Evolutionary conservation across 1,140 invertebrate species (phyloP), one percentile per base, ranked within the genome.

Genomic region (Bactericera cockerelli): DNA sequence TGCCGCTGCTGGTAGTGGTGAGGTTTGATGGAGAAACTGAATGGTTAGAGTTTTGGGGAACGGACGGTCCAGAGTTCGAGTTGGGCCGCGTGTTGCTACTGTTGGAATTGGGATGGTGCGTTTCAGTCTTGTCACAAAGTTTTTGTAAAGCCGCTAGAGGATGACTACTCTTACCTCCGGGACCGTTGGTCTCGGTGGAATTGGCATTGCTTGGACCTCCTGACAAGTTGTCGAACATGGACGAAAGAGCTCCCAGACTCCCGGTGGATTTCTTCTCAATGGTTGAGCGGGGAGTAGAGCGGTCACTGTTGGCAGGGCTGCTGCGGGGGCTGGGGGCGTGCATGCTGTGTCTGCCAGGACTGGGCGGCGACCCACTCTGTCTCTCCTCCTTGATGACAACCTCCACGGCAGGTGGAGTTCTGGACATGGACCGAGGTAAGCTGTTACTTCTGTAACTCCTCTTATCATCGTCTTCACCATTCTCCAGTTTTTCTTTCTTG

Each of bases 111-210:
- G 61, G 66, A 56, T 74, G 69, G 66, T 79, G 81, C 39, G 81
- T 89, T 72, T 93, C 88, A 63, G 90, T 91, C 74, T 93, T 94
- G 71, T 95, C 92, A 72, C 93, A 91, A 11, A 96, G 79, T 70
- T 94, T 94, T 67, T 96, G 92, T 42, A 97, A 72, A 6, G 92
- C 92, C 11, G 92, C 90, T 61, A 97, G 71, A 19, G 93, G 93
- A 72, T 91, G 88, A 64, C 84, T 84, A 63, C 83, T 85, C 3
- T 79, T 75, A 60, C 80, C 77, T 53, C 84, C 84, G 1, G 71
- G 71, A 61, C 75, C 75, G 6, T 74, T 74, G 53, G 76, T 74
- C 2, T 69, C 70, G 26, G 74, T 69, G 59, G 67, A 70, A 1
- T 72, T 68, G 6, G 67, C 68, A 0, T 67, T 66, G 21, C 26